phyloP scores from a whole-genome alignment of 2,888 invertebrate species.

The Schizotus pectinicornis region DNA sequence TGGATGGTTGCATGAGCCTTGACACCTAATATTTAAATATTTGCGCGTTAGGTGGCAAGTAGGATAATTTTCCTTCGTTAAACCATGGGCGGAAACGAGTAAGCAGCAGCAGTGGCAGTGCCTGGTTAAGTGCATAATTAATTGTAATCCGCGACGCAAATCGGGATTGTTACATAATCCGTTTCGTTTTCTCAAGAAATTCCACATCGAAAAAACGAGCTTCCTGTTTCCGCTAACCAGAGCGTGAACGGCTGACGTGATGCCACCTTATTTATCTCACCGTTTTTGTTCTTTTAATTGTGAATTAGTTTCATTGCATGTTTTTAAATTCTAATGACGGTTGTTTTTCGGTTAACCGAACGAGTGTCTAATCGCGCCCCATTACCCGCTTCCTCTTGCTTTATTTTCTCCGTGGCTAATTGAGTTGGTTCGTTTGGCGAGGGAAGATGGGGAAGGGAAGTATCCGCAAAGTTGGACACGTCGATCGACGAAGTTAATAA shows the following conservation, averaged over 20 bases:
- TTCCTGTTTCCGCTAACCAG: constrained; percentile 27
- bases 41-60: too few species aligned
- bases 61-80: too few species aligned
- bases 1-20: too few species aligned
- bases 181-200: constrained; percentile 20
- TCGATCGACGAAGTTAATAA: constrained; percentile 19
- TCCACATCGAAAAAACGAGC: constrained; percentile 16
- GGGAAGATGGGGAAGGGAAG: background rate
- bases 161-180: constrained; percentile 14
- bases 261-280: background rate
- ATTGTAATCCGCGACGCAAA: constrained; percentile 10
- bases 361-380: background rate
- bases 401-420: background rate
- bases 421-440: background rate
- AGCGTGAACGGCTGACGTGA: constrained; percentile 21
- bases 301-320: background rate
- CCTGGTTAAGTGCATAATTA: constrained; percentile 18
- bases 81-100: too few species aligned
- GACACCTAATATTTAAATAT: too few species aligned
- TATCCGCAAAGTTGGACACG: background rate
- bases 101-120: background rate
- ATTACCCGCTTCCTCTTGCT: background rate
- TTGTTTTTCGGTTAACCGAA: too few species aligned
- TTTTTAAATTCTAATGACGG: constrained; percentile 6
- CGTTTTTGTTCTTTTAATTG: background rate